These are phyloP conservation scores for Onychomys torridus DNA, from an alignment of 2,797 vertebrate species.

Conservation along the genomic window DNA sequence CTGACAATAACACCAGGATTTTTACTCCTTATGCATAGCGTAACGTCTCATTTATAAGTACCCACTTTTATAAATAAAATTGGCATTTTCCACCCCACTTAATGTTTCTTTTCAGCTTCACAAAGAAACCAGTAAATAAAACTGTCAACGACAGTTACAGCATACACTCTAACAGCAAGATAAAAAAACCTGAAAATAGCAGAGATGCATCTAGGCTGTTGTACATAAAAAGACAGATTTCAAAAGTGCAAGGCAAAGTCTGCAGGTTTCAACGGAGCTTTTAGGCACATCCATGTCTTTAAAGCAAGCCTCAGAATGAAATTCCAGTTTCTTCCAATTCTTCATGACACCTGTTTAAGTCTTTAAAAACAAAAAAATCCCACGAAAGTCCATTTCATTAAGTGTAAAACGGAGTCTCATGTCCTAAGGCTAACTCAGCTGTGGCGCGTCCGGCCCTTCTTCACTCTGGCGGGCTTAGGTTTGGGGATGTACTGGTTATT, in stretches of 20 bases:
- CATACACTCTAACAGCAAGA: conserved; percentile 90
- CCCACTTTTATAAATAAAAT: conserved; percentile 91
- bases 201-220: conserved; percentile 89
- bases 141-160: conserved; percentile 89
- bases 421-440: conserved; percentile 87
- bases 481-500: conserved; percentile 99
- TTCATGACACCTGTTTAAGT: conserved; percentile 90
- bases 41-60: conserved; percentile 87
- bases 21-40: conserved; percentile 87
- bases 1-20: conserved; percentile 83
- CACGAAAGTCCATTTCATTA: conserved; percentile 83
- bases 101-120: conserved; percentile 90
- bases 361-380: conserved; percentile 78
- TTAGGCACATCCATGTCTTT: conserved; percentile 91
- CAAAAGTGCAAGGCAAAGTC: conserved; percentile 92
- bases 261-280: conserved; percentile 85
- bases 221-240: conserved; percentile 94
- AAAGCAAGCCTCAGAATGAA: conserved; percentile 89
- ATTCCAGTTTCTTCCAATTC: conserved; percentile 89
- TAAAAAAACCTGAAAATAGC: conserved; percentile 91
- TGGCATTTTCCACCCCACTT: conserved; percentile 85
- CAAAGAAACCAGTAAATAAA: conserved; percentile 92
- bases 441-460: conserved; percentile 96
- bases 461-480: conserved; percentile 97
- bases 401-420: conserved; percentile 78